Evolutionary conservation across 2,113 vertebrate genomes (phyloP).

Genomic region (Bungarus multicinctus): DNA sequence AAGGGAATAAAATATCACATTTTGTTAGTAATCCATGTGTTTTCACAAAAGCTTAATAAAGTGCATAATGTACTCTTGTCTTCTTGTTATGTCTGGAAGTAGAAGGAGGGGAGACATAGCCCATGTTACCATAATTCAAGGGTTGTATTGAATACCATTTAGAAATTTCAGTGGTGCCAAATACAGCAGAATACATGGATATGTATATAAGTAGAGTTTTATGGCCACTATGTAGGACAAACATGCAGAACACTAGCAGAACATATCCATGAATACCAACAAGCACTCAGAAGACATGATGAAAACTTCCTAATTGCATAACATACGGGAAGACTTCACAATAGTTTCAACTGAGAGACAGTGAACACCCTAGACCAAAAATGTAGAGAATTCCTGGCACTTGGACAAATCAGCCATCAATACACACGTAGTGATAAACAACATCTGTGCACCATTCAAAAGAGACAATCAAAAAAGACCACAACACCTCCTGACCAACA

Average conservation of each 20-base stretch:
- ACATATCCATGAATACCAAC: background rate
- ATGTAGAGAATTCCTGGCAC: background rate
- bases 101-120: background rate
- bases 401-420: background rate
- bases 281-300: background rate
- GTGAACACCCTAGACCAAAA: background rate
- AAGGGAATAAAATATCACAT: background rate
- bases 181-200: background rate
- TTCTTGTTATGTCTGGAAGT: background rate
- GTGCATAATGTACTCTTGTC: background rate
- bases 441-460: background rate
- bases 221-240: background rate
- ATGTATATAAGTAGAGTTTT: background rate
- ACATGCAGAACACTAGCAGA: background rate
- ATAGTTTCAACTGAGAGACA: background rate
- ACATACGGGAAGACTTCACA: background rate
- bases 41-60: conserved; percentile 8
- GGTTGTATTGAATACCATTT: background rate
- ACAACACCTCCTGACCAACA: background rate
- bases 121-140: background rate
- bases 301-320: background rate
- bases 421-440: background rate
- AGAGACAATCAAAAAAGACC: background rate
- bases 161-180: background rate
- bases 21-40: background rate